Conservation (phyloP, 23 tunicate species). For the Botrylloides violaceus region DNA sequence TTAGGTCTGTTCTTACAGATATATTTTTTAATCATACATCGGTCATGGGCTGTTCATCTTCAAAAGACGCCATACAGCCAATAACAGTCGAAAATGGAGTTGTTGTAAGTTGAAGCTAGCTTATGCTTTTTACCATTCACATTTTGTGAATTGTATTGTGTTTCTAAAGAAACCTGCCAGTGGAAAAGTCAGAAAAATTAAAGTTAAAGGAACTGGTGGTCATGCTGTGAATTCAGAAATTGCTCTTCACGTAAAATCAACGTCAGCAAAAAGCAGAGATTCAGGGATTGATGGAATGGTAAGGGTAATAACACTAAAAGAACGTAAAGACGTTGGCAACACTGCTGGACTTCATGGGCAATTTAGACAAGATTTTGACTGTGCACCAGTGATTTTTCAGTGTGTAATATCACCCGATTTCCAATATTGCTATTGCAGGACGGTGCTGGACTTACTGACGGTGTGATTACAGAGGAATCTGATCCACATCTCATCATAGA, state of each 20-base stretch:
- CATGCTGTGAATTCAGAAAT: slow-evolving; percentile 28
- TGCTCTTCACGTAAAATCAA: slow-evolving; percentile 53
- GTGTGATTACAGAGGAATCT: slow-evolving; percentile 63
- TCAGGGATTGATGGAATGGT: slow-evolving; percentile 87
- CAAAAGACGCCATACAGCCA: slow-evolving; percentile 69
- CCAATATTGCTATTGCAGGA: no score
- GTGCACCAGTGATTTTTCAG: no score
- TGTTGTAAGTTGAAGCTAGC: slow-evolving; percentile 35
- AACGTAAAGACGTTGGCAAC: no score
- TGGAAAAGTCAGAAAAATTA: slow-evolving; percentile 29
- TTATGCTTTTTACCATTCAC: neutral
- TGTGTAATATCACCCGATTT: no score
- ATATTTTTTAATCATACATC: neutral
- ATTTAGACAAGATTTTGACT: no score
- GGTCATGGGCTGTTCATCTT: slow-evolving; percentile 68
- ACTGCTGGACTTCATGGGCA: no score
- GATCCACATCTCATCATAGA: slow-evolving; percentile 53
- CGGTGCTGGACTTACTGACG: slow-evolving; percentile 18
- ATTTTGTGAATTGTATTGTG: no score
- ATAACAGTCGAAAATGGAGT: slow-evolving; percentile 73
- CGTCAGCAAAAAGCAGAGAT: slow-evolving; percentile 90
- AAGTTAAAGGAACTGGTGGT: slow-evolving; percentile 47
- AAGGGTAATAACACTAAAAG: no score
- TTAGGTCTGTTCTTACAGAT: no score
- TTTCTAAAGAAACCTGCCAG: slow-evolving; percentile 14